Conservation (phyloP, 2,888 invertebrate genomes). For the Acanthoscelides obtectus region DNA sequence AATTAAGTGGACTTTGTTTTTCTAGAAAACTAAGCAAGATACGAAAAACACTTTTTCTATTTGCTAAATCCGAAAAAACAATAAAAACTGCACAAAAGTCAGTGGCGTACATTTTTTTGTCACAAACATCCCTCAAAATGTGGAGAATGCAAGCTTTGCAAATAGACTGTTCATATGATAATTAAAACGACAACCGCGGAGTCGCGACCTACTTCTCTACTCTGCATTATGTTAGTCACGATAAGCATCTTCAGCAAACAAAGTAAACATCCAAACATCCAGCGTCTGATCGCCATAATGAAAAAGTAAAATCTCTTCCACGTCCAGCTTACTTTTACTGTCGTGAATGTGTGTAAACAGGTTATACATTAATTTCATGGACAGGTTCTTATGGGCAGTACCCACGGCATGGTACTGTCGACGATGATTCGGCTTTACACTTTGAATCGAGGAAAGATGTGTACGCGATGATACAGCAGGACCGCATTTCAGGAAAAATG, state of each 20-base stretch:
- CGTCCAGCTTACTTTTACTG: neutral
- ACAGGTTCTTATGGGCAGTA: neutral
- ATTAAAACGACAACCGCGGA: neutral
- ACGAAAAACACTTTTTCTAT: too few relatives aligned
- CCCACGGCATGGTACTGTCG: too few relatives aligned
- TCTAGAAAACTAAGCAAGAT: too few relatives aligned
- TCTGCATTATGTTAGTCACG: neutral
- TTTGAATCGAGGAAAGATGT: neutral
- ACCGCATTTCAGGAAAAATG: neutral
- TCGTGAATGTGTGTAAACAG: conserved; percentile 23
- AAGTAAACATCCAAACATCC: neutral
- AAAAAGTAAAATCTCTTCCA: neutral
- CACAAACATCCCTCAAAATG: too few relatives aligned
- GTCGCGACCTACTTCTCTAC: neutral
- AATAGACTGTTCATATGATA: too few relatives aligned
- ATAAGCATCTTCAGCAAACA: neutral
- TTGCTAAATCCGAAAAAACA: too few relatives aligned
- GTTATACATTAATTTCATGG: conserved; percentile 17
- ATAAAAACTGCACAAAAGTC: too few relatives aligned
- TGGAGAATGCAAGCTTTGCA: too few relatives aligned
- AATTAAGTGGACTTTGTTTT: too few relatives aligned
- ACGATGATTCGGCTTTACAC: neutral
- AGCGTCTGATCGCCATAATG: neutral
- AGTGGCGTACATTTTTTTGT: too few relatives aligned
- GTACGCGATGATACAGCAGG: neutral